Percentiles rank a stretch among this genome's conserved stretches.
Evolutionary conservation across 92 coral and sea anemone genomes (phyloP).

Genomic region (Parazoanthus darwini): DNA sequence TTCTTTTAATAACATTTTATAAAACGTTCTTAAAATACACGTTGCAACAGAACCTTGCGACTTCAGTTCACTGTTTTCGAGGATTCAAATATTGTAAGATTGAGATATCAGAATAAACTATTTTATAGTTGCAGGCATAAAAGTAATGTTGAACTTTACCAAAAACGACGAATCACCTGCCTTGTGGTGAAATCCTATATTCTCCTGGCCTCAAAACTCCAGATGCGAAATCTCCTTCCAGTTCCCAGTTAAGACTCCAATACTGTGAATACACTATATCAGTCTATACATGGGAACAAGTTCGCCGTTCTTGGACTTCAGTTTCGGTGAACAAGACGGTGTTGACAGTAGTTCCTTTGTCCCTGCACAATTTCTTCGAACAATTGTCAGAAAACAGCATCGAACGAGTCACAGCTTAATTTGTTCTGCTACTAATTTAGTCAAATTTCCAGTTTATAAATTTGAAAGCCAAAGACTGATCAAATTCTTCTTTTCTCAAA

Average conservation of each 20-base stretch:
- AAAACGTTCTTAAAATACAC: too few relatives aligned
- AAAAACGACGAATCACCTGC: conserved; percentile 12
- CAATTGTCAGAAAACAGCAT: background rate
- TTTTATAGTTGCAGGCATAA: background rate
- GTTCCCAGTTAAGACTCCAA: conserved; percentile 1
- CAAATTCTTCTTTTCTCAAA: too few relatives aligned
- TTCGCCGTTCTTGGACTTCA: conserved; percentile 8
- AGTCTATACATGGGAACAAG: conserved; percentile 1
- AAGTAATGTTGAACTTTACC: background rate
- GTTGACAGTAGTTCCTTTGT: background rate
- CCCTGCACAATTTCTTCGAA: conserved; percentile 8
- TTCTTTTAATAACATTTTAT: too few relatives aligned
- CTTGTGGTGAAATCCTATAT: conserved; percentile 6
- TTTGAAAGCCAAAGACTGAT: conserved; percentile 4
- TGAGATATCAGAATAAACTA: too few relatives aligned
- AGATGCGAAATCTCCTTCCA: conserved; percentile 11
- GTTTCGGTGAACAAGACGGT: conserved; percentile 6
- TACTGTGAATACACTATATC: conserved; percentile 10
- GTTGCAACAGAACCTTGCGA: too few relatives aligned
- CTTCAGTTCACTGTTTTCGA: too few relatives aligned
- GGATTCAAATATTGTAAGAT: too few relatives aligned
- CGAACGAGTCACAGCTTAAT: background rate
- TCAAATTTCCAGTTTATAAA: conserved; percentile 4
- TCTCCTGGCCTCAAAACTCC: background rate
- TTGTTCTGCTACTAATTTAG: background rate